Percentiles rank a stretch among this genome's conserved stretches.
phyloP scores from a whole-genome alignment of 2,113 vertebrate genomes.

The Forbesichthys agassizii region DNA sequence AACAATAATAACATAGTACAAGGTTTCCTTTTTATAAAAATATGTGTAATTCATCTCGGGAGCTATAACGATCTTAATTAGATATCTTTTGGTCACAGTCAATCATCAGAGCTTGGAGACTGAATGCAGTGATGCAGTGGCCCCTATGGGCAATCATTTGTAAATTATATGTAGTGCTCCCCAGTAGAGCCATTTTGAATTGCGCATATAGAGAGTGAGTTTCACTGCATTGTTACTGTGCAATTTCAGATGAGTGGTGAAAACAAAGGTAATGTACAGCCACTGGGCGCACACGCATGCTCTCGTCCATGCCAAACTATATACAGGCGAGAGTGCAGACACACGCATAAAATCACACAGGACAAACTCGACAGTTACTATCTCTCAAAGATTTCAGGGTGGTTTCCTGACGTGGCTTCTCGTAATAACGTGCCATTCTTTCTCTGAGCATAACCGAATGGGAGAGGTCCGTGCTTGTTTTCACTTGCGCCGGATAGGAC shows the following conservation, averaged over 20 bases:
- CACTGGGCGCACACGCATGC: constrained; percentile 34
- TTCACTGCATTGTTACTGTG: constrained; percentile 19
- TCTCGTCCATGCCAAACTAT: neutral
- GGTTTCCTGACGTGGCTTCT: too few species aligned
- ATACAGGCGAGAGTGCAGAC: neutral
- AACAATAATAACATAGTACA: constrained; percentile 17
- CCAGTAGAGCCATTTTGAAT: constrained; percentile 35
- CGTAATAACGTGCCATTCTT: too few species aligned
- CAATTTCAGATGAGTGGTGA: constrained; percentile 43
- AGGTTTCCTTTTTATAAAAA: constrained; percentile 29
- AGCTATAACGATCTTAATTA: constrained; percentile 42
- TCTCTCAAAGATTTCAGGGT: too few species aligned
- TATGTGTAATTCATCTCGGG: constrained; percentile 34
- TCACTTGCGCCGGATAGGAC: constrained; percentile 16
- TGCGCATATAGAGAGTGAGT: constrained; percentile 24
- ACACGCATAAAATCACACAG: too few species aligned
- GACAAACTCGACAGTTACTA: too few species aligned
- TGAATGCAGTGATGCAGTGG: constrained; percentile 67
- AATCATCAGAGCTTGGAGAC: constrained; percentile 28
- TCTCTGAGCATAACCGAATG: neutral
- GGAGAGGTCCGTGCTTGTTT: neutral
- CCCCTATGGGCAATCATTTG: constrained; percentile 67
- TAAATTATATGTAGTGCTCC: constrained; percentile 49
- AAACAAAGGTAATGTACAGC: constrained; percentile 1
- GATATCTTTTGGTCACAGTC: constrained; percentile 36